Evolutionary conservation across 2,888 invertebrate genomes (phyloP), one percentile per base, ranked within the genome.

Genomic region (Andricus curvator): DNA sequence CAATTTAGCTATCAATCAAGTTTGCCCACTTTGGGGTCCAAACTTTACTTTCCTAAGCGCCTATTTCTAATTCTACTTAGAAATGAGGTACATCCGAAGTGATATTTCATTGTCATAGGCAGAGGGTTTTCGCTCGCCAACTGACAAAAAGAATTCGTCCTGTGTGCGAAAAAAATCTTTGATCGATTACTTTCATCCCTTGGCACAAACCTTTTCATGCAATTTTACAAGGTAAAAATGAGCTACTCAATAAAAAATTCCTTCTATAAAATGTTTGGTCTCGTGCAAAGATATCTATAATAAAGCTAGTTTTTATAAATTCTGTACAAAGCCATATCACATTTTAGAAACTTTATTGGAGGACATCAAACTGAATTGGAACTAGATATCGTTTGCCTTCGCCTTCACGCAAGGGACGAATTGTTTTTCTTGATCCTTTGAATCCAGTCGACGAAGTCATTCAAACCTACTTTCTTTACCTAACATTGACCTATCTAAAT

Each of bases 401-500:
- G 51, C 17, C 70, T 60, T 65, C 78, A 77, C 70, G 77, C 51
- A 64, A 82, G 74, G 64, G 48, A 25, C 64, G 77, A 68, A 67
- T 77, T 78, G 51, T 66, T n/a, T 29, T 41, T 20, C 1, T 78
- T 33, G 20, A 11, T 44, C 20, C 51, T 56, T n/a, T 25, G 33
- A 20, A 25, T 67, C 51, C 13, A 51, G 56, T 48, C 22, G 41
- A 56, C 37, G 77, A 68, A 67, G 77, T 80, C 78, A 41, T 41
- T 79, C 77, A 76, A 79, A 77, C 78, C 78, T 78, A 37, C 67
- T 70, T 66, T 81, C 11, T 81, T 80, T 81, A 67, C 77, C 33
- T 74, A 60, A 74, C 74, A 74, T 74, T 74, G 56, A 74, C 74
- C 81, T 81, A 83, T 80, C 84, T 81, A 83, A 78, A 81, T 82